Base-by-base conservation (phyloP, 2,888 invertebrate genomes). In the Idaea biselata region DNA sequence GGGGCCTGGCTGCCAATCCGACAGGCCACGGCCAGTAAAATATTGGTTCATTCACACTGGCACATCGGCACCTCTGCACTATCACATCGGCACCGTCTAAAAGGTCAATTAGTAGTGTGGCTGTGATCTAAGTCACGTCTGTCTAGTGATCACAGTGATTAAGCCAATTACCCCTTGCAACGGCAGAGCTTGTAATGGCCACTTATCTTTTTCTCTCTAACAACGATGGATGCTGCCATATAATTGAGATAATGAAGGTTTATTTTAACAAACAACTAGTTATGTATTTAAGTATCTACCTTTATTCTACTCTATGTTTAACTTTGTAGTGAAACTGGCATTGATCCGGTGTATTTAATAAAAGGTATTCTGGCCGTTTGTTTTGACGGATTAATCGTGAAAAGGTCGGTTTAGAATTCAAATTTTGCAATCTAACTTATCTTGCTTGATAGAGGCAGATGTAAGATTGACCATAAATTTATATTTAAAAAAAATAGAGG, bases 111-210 rank as follows among this genome's bases (percentile, higher is more conserved):
- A 44, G 44, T 44, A 8, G 14, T 44, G 44, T 44, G 11, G 6
- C 61, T 62, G 60, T 64, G 64, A 62, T 58, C 58, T 18, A 44
- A 61, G 67, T 66, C 67, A 66, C 63, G 64, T 65, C 62, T 60
- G 58, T 55, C 58, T 16, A 31, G 58, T 32, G 60, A 67, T 63
- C 68, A 62, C 58, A 59, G 53, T 65, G 58, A 64, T 66, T 60
- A 16, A 57, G 18, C 25, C 60, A 66, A 65, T 66, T 68, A 64
- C 60, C 63, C 59, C 64, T 64, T 60, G 63, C 63, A 61, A 58
- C 54, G 16, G 53, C 62, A 53, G 32, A 61, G 55, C 16, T n/a
- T 53, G 58, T 59, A 58, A 58, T 57, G 55, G 32, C 16, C 60
- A 60, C 18, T 56, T 18, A 56, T 64, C 63, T 60, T 63, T 62